phyloP scores from a whole-genome alignment of 2,797 vertebrate genomes.

The Gobionotothen gibberifrons region DNA sequence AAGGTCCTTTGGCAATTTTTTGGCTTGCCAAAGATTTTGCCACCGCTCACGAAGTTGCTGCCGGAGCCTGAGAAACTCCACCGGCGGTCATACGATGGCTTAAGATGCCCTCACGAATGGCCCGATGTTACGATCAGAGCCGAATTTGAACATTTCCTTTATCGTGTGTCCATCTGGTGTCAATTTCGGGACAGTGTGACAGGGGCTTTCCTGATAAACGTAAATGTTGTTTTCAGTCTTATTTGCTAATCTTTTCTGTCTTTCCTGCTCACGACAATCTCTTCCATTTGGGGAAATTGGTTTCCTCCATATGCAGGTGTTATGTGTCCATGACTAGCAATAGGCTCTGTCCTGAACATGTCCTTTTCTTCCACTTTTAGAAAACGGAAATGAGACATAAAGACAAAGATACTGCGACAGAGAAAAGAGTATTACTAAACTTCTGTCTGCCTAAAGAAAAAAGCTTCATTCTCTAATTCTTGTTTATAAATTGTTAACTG shows the following conservation, averaged over 20 bases:
- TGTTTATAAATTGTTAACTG: not conserved
- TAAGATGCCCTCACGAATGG: too few relatives aligned
- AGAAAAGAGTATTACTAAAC: not conserved
- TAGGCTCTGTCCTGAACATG: not conserved
- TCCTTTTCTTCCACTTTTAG: constrained; percentile 8
- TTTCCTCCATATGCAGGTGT: constrained; percentile 37
- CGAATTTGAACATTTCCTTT: too few relatives aligned
- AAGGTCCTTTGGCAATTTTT: too few relatives aligned
- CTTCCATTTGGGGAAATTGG: constrained; percentile 14
- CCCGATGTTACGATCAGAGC: too few relatives aligned
- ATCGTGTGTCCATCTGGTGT: too few relatives aligned
- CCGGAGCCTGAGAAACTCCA: too few relatives aligned
- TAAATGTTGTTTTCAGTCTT: not conserved
- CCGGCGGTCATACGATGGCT: too few relatives aligned
- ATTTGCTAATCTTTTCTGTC: not conserved
- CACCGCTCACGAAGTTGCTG: too few relatives aligned
- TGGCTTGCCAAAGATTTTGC: too few relatives aligned
- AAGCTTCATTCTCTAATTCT: not conserved
- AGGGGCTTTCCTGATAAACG: not conserved
- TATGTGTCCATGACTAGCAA: constrained; percentile 29
- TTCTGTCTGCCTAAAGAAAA: constrained; percentile 8
- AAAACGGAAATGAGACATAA: not conserved
- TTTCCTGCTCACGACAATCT: not conserved
- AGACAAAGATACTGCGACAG: not conserved
- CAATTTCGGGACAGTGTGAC: too few relatives aligned